phyloP scores from a whole-genome alignment of 2,113 vertebrate genomes.

The Pseudois nayaur region DNA sequence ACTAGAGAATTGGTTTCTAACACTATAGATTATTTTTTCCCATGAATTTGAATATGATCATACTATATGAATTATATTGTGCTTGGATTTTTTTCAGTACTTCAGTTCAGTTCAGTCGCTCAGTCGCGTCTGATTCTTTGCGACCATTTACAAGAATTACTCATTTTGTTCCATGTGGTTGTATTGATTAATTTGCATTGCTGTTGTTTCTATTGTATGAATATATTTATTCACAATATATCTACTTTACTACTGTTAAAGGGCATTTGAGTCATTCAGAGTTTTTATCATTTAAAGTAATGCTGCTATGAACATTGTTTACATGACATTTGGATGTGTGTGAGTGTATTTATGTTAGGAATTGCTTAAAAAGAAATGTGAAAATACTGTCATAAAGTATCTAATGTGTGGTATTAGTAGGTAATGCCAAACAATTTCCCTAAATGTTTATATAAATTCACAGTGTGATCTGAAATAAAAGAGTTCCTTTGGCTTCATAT shows the following conservation, averaged over 20 bases:
- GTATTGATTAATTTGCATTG: not conserved
- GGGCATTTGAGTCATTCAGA: not conserved
- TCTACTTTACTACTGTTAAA: not conserved
- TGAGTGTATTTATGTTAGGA: not conserved
- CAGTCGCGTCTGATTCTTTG: too few species aligned
- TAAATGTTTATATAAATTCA: not conserved
- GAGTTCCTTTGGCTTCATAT: not conserved
- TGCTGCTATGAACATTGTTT: not conserved
- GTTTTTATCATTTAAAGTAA: not conserved
- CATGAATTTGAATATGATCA: not conserved
- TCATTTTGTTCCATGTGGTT: not conserved
- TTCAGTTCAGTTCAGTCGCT: not conserved
- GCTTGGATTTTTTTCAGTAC: not conserved
- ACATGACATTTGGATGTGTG: not conserved
- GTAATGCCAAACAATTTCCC: not conserved
- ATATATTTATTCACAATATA: not conserved
- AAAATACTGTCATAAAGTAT: not conserved
- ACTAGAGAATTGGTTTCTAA: not conserved
- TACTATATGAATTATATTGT: not conserved
- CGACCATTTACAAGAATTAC: not conserved
- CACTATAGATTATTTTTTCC: not conserved
- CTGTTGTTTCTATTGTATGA: not conserved
- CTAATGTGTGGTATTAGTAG: not conserved
- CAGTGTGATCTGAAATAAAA: not conserved
- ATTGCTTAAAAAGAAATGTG: not conserved